phyloP scores from a whole-genome alignment of 2,888 invertebrate species.

The Cryptocephalus moraei region DNA sequence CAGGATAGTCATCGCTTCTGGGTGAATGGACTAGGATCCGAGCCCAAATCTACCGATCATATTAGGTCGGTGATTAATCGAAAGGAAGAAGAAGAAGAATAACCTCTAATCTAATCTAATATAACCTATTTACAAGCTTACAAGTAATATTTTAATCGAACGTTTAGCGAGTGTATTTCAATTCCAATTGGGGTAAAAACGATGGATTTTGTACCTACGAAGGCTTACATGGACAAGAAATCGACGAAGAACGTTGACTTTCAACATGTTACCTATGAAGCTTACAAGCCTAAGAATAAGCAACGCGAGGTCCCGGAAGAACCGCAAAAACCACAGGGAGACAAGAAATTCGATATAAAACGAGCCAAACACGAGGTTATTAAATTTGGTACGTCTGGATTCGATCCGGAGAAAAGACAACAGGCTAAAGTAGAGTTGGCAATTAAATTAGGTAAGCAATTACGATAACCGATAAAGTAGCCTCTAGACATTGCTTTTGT shows the following conservation, averaged over 20 bases:
- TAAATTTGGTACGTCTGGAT: slow-evolving; percentile 60
- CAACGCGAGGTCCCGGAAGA: slow-evolving; percentile 14
- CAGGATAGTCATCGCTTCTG: too few relatives aligned
- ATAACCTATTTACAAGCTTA: too few relatives aligned
- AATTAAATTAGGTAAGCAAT: slow-evolving; percentile 64
- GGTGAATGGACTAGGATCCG: too few relatives aligned
- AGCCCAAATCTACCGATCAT: too few relatives aligned
- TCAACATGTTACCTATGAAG: slow-evolving; percentile 42
- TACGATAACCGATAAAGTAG: too few relatives aligned
- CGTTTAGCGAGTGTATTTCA: too few relatives aligned
- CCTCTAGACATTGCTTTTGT: too few relatives aligned
- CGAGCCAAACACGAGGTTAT: slow-evolving; percentile 70
- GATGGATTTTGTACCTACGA: slow-evolving; percentile 32
- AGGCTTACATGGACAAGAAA: slow-evolving; percentile 43
- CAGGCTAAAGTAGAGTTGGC: slow-evolving; percentile 70
- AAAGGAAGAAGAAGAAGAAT: too few relatives aligned
- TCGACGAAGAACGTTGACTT: slow-evolving; percentile 34
- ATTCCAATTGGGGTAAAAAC: too few relatives aligned
- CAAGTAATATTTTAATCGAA: too few relatives aligned
- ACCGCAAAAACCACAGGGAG: slow-evolving; percentile 11
- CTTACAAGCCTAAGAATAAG: slow-evolving; percentile 43
- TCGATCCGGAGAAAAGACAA: slow-evolving; percentile 57
- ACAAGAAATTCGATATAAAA: slow-evolving; percentile 58
- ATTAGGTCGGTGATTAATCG: too few relatives aligned
- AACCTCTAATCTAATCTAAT: too few relatives aligned